These are phyloP conservation scores for Diacarnus erythraeanus DNA, from an alignment of 37 sponge, comb jelly and placozoan genomes.

Conservation along the genomic window DNA sequence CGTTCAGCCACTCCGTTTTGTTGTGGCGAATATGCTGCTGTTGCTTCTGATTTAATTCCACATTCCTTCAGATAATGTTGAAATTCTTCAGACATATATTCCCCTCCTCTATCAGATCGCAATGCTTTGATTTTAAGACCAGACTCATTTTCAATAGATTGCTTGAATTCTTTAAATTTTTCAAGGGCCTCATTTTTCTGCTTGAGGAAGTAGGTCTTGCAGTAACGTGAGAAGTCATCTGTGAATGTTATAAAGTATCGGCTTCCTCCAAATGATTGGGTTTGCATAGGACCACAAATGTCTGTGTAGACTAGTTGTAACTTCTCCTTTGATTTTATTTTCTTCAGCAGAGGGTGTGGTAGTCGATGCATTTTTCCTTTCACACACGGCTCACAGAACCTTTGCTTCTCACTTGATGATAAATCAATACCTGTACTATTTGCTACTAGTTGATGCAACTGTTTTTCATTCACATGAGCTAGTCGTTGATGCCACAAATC, in stretches of 20 bases:
- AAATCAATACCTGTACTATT: slow-evolving; percentile 24
- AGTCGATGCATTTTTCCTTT: slow-evolving; percentile 42
- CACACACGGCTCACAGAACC: slow-evolving; percentile 51
- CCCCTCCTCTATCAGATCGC: slow-evolving; percentile 50
- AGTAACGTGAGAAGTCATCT: slow-evolving; percentile 59
- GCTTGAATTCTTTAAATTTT: slow-evolving; percentile 64
- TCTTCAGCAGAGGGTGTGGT: slow-evolving; percentile 24
- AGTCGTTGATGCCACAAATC: slow-evolving; percentile 67
- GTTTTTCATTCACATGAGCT: slow-evolving; percentile 29
- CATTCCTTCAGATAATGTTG: slow-evolving; percentile 31
- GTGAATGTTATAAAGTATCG: slow-evolving; percentile 63
- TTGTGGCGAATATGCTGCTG: slow-evolving; percentile 40
- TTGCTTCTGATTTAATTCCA: slow-evolving; percentile 35
- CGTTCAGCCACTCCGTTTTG: slow-evolving; percentile 57
- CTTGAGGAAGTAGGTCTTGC: slow-evolving; percentile 42
- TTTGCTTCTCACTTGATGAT: slow-evolving; percentile 7
- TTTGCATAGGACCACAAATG: slow-evolving; percentile 63
- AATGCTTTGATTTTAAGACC: slow-evolving; percentile 23
- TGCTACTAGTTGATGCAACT: slow-evolving; percentile 3
- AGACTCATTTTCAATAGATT: slow-evolving; percentile 25
- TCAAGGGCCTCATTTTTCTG: slow-evolving; percentile 41
- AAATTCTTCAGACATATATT: slow-evolving; percentile 55
- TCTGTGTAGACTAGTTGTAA: slow-evolving; percentile 48
- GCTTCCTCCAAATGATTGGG: slow-evolving; percentile 53
- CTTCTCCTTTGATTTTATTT: slow-evolving; percentile 22